These are phyloP conservation scores for Dicrostonyx torquatus DNA, from an alignment of 2,797 vertebrate species.

Conservation along the genomic window DNA sequence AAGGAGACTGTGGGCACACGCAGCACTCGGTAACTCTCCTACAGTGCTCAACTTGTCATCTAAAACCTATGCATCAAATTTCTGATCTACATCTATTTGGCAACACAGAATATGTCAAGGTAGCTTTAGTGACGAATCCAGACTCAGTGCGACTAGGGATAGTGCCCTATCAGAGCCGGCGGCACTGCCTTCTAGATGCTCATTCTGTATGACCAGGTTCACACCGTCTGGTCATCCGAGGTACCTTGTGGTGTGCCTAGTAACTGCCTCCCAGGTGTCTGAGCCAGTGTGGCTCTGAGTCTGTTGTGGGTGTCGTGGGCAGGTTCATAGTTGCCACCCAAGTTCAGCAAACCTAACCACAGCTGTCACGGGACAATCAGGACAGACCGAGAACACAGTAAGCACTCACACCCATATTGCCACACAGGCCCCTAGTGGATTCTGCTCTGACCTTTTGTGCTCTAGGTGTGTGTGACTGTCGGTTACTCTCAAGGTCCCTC, in stretches of 20 bases:
- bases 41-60: background rate
- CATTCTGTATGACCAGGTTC: background rate
- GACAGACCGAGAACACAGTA: background rate
- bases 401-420: background rate
- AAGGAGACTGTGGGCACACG: background rate
- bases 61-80: background rate
- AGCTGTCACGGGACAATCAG: background rate
- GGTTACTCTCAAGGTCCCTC: background rate
- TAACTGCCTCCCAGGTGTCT: background rate
- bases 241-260: background rate
- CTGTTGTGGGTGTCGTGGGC: background rate
- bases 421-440: background rate
- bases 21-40: background rate
- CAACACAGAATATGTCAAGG: background rate
- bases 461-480: background rate
- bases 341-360: background rate
- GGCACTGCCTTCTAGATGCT: background rate
- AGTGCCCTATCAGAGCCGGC: accelerated
- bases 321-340: background rate
- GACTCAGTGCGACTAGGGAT: background rate
- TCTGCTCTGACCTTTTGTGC: accelerated
- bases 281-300: background rate
- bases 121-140: background rate
- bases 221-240: too few relatives aligned
- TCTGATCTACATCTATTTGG: background rate